A percentile compares a stretch with the other conserved stretches of the same genome.
phyloP scores from a whole-genome alignment of 2,797 vertebrate genomes.

The Myotis findleyi region DNA sequence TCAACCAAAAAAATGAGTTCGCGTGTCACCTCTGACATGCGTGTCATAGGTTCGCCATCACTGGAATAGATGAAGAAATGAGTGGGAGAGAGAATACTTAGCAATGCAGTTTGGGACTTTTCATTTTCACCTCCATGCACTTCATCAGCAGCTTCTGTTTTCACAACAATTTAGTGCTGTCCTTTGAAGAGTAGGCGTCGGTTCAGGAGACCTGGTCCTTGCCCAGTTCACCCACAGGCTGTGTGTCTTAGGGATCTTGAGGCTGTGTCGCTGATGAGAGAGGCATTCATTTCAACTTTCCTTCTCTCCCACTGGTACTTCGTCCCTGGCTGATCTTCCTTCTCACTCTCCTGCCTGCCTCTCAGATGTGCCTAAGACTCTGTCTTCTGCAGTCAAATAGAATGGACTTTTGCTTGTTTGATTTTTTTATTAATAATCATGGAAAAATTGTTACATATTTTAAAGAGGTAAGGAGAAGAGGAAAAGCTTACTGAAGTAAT shows the following conservation, averaged over 20 bases:
- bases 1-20: too few relatives aligned
- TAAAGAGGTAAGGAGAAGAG: background rate
- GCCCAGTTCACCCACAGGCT: background rate
- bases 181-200: rapidly evolving
- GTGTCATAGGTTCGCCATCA: too few relatives aligned
- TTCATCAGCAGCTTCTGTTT: background rate
- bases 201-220: too few relatives aligned
- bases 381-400: background rate
- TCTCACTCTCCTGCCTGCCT: background rate
- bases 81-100: background rate
- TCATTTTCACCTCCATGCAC: background rate
- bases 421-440: background rate
- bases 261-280: background rate
- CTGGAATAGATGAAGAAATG: background rate
- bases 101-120: background rate
- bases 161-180: background rate
- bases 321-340: background rate
- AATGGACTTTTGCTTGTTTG: background rate
- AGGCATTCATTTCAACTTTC: background rate
- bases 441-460: background rate
- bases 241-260: background rate
- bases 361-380: background rate
- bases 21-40: too few relatives aligned
- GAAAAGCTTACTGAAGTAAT: background rate
- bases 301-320: background rate